Base-by-base conservation (phyloP, 2,113 vertebrate species). In the Conger conger region DNA sequence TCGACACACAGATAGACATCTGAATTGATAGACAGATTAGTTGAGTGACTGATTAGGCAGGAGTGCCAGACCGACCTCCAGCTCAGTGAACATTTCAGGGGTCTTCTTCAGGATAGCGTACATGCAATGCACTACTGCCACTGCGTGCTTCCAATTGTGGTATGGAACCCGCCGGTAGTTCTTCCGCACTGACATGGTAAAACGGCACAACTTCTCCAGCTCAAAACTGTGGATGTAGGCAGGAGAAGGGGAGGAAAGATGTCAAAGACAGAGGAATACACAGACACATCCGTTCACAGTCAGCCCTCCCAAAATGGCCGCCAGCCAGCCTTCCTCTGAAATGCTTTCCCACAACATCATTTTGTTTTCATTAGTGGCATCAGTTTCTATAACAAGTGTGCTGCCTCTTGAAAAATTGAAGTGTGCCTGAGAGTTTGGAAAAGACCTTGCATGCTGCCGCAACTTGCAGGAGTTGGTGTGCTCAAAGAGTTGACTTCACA, bases 131-230 rank as follows among this genome's bases (percentile, higher is more conserved):
- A 95, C 97, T 50, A 99, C 98, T 0, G 97, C 99, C 86, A 99
- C 95, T 0, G 98, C 98, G 0, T 99, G 98, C 88, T 99, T 99
- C 98, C 98, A 99, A 93, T 99, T 99, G 95, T 99, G 98, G 89
- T 99, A 99, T n/a, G 98, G 98, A 83, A 99, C 98, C 18, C 98
- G 96, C 4, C 98, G 95, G 90, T 99, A 99, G 90, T 99, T 99
- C 91, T 98, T 99, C 91, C 97, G 96, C 80, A 99, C 98, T 0
- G 98, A 99, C 98, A 99, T 99, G 35, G 97, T 99, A 85, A 99
- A 99, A 35, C 98, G 96, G 87, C 98, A 99, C 33, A 99, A 84
- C 90, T 99, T 99, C 89, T 99, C 98, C 88, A 97, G 94, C 86
- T 99, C 98, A 91, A 99, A 99, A 92, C 98, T 99, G 88, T 1